Evolutionary conservation across 1,140 invertebrate genomes (phyloP).

Genomic region (Lucilia cuprina): DNA sequence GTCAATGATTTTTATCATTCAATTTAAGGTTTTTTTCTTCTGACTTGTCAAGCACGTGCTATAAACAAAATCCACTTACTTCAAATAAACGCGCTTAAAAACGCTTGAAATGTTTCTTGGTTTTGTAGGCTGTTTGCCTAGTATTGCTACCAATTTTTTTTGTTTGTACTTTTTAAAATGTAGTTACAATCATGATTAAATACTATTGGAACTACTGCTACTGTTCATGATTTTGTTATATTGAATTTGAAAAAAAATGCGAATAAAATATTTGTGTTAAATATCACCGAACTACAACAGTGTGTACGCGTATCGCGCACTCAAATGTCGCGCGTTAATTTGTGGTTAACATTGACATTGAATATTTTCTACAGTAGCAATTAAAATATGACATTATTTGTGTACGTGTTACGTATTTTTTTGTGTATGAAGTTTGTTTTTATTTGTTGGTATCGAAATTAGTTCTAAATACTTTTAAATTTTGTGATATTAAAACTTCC

Average conservation of each 20-base stretch:
- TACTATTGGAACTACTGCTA: not conserved
- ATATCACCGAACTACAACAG: not conserved
- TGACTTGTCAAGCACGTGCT: constrained; percentile 32
- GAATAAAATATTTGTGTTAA: too few species aligned
- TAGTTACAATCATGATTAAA: not conserved
- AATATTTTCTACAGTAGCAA: not conserved
- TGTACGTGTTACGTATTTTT: not conserved
- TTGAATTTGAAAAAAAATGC: too few species aligned
- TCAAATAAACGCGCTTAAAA: not conserved
- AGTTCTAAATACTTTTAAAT: not conserved
- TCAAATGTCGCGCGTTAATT: not conserved
- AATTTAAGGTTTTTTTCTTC: constrained; percentile 13
- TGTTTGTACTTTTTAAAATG: not conserved
- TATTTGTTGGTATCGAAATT: not conserved
- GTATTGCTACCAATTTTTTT: not conserved
- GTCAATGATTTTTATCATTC: constrained; percentile 28
- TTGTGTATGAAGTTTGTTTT: not conserved
- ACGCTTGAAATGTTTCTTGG: not conserved
- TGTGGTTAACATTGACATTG: constrained; percentile 14
- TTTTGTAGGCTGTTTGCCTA: not conserved
- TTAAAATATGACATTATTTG: not conserved
- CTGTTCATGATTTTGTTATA: not conserved
- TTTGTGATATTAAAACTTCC: not conserved
- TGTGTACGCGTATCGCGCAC: not conserved
- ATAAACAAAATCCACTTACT: constrained; percentile 15